Percentiles rank a stretch among this genome's conserved stretches.
Conservation (phyloP, 2,888 invertebrate genomes). For the Prenolepis imparis region DNA sequence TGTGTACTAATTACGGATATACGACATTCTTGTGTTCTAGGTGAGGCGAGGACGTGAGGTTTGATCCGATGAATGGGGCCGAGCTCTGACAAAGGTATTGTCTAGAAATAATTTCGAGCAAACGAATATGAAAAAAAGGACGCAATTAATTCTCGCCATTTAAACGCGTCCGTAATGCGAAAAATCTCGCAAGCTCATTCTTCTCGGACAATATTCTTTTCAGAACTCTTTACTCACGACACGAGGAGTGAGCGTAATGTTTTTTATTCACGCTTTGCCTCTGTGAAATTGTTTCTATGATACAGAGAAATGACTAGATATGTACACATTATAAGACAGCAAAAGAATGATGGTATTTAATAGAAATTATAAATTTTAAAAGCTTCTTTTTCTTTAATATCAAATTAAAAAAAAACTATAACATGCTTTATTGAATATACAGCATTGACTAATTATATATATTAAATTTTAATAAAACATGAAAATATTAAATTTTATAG, state of each 20-base stretch:
- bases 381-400: not conserved
- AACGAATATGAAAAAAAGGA: not conserved
- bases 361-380: not conserved
- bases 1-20: conserved; percentile 71
- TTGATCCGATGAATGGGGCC: conserved; percentile 68
- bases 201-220: conserved; percentile 51
- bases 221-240: conserved; percentile 28
- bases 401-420: not conserved
- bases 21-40: conserved; percentile 65
- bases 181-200: conserved; percentile 22
- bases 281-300: conserved; percentile 8
- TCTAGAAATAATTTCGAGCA: conserved; percentile 68
- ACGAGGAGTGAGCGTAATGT: not conserved
- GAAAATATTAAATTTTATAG: conserved; percentile 7
- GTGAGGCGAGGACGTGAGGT: conserved; percentile 67
- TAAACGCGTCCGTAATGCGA: not conserved
- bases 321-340: not conserved
- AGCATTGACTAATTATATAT: not conserved
- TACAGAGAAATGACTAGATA: not conserved
- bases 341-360: not conserved
- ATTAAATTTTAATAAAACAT: not conserved
- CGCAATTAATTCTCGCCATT: conserved; percentile 28
- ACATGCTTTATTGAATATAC: not conserved
- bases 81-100: conserved; percentile 69
- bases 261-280: not conserved